Evolutionary conservation across 2,888 invertebrate genomes (phyloP), one percentile per base, ranked within the genome.

Genomic region (Scaptodrosophila latifasciaeformis): DNA sequence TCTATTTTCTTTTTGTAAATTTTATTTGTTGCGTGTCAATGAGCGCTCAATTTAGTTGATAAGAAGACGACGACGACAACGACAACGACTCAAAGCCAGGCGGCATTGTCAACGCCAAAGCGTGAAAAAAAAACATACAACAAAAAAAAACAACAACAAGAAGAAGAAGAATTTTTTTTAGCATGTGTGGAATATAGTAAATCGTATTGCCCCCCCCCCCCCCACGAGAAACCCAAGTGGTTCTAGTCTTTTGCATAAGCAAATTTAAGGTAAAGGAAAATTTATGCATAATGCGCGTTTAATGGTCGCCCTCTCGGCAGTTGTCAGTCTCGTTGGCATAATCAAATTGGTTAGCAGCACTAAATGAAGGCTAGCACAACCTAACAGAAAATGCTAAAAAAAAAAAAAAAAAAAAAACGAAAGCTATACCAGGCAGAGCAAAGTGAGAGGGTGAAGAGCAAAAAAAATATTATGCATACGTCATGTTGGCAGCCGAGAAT

Each of bases 1-100:
- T 29, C 13, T 42, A 13, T 37, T 31, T 15, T 42, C 42, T 21
- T 55, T 51, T 34, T 48, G 44, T 49, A 34, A 59, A 70, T 65
- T n/a, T 63, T 63, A 63, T 79, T 72, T 62, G 70, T 62, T 72
- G 77, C 77, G 80, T 79, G 72, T 62, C 80, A 76, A 76, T 76
- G 69, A 72, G 77, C 59, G 77, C 72, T 72, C 77, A 66, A 72
- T 66, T 69, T 58, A 63, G 56, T 69, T 74, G 72, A 74, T 80
- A 72, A 72, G 80, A 69, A 42, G 47, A n/a, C 30, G 10, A 30
- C 18, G 42, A 40, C 40, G 59, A 54, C 62, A 27, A 42, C 56
- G 51, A 39, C 58, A 58, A 49, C 54, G 52, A 59, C 45, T 21
- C 19, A 24, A 24, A 24, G 24, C 24, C 3, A 24, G 7, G 24